Conservation (phyloP, 2,113 vertebrate species). For the Takifugu flavidus region DNA sequence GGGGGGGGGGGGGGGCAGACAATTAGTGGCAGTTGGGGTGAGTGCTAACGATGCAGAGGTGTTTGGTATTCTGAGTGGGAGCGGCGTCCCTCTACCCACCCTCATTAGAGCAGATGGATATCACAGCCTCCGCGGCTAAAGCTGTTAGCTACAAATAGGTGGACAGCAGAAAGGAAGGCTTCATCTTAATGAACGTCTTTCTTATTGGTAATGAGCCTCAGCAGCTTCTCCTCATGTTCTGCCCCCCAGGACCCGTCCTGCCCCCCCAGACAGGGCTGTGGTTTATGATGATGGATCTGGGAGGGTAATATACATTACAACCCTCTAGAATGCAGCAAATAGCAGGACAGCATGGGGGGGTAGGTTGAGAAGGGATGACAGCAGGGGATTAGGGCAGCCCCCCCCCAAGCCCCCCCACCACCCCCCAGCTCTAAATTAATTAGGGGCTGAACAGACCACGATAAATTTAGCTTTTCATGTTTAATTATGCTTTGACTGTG, state of each 20-base stretch:
- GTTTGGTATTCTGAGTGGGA: constrained; percentile 79
- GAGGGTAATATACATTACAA: constrained; percentile 78
- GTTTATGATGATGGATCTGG: constrained; percentile 90
- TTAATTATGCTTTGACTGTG: constrained; percentile 90
- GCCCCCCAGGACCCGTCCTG: too few species aligned
- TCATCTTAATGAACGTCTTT: constrained; percentile 80
- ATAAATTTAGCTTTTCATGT: constrained; percentile 97
- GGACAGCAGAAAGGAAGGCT: constrained; percentile 87
- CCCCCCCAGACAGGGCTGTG: constrained; percentile 53
- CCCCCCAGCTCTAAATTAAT: constrained; percentile 89
- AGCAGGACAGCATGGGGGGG: constrained; percentile 26
- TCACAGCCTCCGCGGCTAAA: constrained; percentile 86
- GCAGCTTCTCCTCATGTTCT: constrained; percentile 64
- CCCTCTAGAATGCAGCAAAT: constrained; percentile 80
- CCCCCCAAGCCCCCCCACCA: too few species aligned
- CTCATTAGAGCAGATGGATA: constrained; percentile 94
- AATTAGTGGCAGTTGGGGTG: constrained; percentile 84
- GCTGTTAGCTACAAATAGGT: constrained; percentile 94
- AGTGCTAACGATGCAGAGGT: constrained; percentile 81
- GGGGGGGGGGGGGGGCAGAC: constrained; percentile 29
- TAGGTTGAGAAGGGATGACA: constrained; percentile 28
- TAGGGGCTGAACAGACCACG: constrained; percentile 79
- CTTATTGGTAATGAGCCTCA: constrained; percentile 61
- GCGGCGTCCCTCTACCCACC: constrained; percentile 75
- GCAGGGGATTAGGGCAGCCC: constrained; percentile 49